These are phyloP conservation scores for Solea solea DNA, from an alignment of 2,113 vertebrate genomes.

Conservation along the genomic window DNA sequence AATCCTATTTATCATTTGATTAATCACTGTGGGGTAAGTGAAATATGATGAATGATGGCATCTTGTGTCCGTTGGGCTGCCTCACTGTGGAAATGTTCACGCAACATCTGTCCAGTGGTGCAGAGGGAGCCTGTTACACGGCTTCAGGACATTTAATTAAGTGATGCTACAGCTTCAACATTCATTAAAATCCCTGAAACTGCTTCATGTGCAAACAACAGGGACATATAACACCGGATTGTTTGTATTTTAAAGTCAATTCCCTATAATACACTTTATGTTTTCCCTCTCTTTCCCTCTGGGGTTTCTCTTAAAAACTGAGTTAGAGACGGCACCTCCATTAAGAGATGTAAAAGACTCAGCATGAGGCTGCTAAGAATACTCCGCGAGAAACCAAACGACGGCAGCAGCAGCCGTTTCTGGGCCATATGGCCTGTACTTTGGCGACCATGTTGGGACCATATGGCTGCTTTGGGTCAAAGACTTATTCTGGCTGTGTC, in stretches of 20 bases:
- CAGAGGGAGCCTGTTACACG: not conserved
- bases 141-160: conserved; percentile 33
- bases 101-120: conserved; percentile 24
- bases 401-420: conserved; percentile 37
- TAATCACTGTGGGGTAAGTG: conserved; percentile 41
- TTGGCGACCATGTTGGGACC: conserved; percentile 39
- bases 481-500: conserved; percentile 56
- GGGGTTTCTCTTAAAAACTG: conserved; percentile 1
- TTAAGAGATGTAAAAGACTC: conserved; percentile 37
- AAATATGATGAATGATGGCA: conserved; percentile 53
- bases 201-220: conserved; percentile 24
- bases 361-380: conserved; percentile 29
- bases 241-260: conserved; percentile 24
- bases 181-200: conserved; percentile 6
- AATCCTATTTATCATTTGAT: conserved; percentile 53
- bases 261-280: not conserved
- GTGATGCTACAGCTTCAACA: not conserved
- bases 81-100: conserved; percentile 20
- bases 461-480: conserved; percentile 70
- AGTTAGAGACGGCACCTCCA: conserved; percentile 20
- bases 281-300: conserved; percentile 13
- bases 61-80: conserved; percentile 15
- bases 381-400: conserved; percentile 44
- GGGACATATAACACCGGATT: conserved; percentile 2
- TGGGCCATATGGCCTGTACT: conserved; percentile 61